Evolutionary conservation across 2,888 invertebrate species (phyloP), one percentile per base, ranked within the genome.

Genomic region (Iphiclides podalirius): DNA sequence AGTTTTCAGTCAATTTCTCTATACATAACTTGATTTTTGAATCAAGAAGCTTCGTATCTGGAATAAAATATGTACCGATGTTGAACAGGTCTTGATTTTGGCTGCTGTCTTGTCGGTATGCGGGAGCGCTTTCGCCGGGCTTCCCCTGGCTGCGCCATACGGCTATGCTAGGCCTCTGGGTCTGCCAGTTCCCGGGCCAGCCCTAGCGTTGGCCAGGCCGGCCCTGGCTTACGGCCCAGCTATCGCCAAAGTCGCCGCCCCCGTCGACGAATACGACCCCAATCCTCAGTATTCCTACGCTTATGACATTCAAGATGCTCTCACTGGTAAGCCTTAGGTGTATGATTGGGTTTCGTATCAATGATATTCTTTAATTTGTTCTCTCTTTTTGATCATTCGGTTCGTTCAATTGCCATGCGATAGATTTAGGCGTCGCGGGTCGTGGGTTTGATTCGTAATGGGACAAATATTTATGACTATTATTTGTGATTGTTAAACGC

Each of bases 221-320:
- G 57, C 57, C 8, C 63, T 11, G 53, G 69, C 68, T 1, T 64
- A 68, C 43, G 67, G 64, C 0, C 81, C 70, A 14, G 78, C 86
- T 0, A 59, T 75, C 1, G 79, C 80, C 4, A 76, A 72, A 52
- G 75, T 90, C 0, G 79, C 75, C 0, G 79, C 75, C 0, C 81
- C 87, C 0, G 89, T 90, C 6, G 90, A 90, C 12, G 90, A 90
- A 34, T 91, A 90, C 67, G 91, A 91, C 61, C 91, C 91, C 1
- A 90, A 91, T 65, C 93, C 93, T 4, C 92, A 92, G 71, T 93
- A 93, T 67, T 91, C 91, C 17, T 93, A 91, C 73, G 92, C 92
- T 31, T 93, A 93, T 67, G 92, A 92, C 60, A 92, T 93, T 54
- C 91, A 93, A 66, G 93, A 93, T 70, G 89, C 90, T 41, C 64